Evolutionary conservation across 53 echinoderm and acorn worm species (phyloP), one percentile per base, ranked within the genome.

Genomic region (Zoroaster sp.): DNA sequence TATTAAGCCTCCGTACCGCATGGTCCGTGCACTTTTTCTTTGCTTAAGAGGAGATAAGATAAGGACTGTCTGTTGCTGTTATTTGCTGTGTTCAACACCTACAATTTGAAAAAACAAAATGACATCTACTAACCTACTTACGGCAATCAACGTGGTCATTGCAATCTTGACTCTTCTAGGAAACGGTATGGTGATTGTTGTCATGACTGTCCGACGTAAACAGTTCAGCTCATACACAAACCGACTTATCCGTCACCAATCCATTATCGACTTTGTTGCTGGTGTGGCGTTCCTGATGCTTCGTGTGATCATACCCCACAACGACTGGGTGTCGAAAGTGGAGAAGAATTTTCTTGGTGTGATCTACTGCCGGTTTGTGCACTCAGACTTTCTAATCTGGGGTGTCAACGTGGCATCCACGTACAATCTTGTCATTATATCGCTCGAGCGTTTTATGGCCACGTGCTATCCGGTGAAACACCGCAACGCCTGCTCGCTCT

Each of bases 191-290:
- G 82, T 81, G 38, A 81, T 81, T 15, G 21, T 40, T 41, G 82
- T 81, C 5, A 81, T 81, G 82, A 40, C 66, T 31, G 38, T 67
- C 32, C 65, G 82, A 32, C 82, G 41, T 0, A 38, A 18, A 18
- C 42, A 12, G 43, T 81, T 81, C 13, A 32, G 82, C 44, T 81
- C 82, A 28, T 67, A 66, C 31, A 81, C 82, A 8, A 67, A 81
- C 66, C 82, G 82, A 45, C 83, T 83, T 20, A 68, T 83, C 37
- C 83, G 68, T n/a, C 83, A 83, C 70, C 83, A 83, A 47, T 83
- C 83, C 7, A n/a, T 83, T 46, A 70, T 83, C 17, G 83, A 83
- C 47, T 40, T 44, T 15, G 4, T 47, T 2, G 45, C 47, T 35
- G 83, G 69, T 10, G 41, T 35, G 34, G 40, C 69, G 36, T 83